Base-by-base conservation (phyloP, 2,888 invertebrate species). In the Pheosia tremula region DNA sequence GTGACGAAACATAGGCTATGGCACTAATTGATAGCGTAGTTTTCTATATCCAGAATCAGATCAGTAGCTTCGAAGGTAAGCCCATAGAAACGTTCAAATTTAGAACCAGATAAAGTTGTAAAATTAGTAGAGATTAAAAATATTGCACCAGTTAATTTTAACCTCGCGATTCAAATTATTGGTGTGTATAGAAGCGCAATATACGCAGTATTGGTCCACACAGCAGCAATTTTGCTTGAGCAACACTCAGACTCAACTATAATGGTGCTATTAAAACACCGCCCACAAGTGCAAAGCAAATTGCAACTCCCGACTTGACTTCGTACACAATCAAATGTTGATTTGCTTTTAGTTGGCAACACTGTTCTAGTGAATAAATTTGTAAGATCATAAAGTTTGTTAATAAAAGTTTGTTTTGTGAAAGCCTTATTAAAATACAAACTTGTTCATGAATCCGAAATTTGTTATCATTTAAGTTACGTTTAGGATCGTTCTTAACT, bases 261-360 rank as follows among this genome's bases (percentile, higher is more conserved):
- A 90, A 92, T 90, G 82, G 87, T 82, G 80, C 87, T 86, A 91
- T 91, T 91, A 91, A 91, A 91, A 89, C 87, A 83, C 89, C 90
- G 89, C 92, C 93, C 91, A 92, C 92, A 86, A 88, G 87, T 86
- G 85, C 85, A 80, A 82, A 86, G 86, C 89, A 90, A 91, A 90
- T 91, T 91, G 90, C 90, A 88, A 88, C 87, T 84, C 85, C 88
- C 84, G 86, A 87, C 88, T 87, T 86, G 84, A 86, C 84, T 85
- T 80, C 85, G 87, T 88, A 89, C 88, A 91, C 90, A 90, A 91
- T 90, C 91, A 89, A 90, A 91, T 87, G 89, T 90, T 91, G 90
- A 91, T 91, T 91, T 89, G 89, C 84, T 81, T 81, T 78, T 78
- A 82, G 86, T 88, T 88, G 88, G 87, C 86, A 87, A 84, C 86